phyloP scores from a whole-genome alignment of 2,113 vertebrate species.

The Oryzias curvinotus region DNA sequence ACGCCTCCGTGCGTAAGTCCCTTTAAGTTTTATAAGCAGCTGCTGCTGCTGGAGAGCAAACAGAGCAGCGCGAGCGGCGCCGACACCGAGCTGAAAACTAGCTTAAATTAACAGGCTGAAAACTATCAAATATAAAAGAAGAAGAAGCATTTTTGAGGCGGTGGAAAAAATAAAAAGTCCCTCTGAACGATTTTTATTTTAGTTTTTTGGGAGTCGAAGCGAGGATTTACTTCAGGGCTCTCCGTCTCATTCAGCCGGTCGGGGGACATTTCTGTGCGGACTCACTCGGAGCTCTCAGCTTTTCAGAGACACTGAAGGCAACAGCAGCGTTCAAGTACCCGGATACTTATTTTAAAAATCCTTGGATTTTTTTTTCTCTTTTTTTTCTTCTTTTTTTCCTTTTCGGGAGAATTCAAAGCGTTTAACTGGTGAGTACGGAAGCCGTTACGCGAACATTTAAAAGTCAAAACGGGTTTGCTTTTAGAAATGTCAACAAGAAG shows the following conservation, averaged over 20 bases:
- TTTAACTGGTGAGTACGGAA: constrained; percentile 52
- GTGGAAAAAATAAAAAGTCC: neutral
- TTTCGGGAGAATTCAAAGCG: neutral
- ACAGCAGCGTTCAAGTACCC: neutral
- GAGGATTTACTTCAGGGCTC: constrained; percentile 38
- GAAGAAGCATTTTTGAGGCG: neutral
- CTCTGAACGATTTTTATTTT: neutral
- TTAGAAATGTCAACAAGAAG: neutral
- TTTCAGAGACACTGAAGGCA: constrained; percentile 11
- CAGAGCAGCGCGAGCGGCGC: constrained; percentile 16
- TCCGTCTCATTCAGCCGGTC: constrained; percentile 29
- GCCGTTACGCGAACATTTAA: constrained; percentile 2
- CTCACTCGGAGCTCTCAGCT: constrained; percentile 22
- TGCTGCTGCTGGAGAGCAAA: constrained; percentile 17
- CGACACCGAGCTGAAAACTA: constrained; percentile 24
- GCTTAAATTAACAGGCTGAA: neutral
- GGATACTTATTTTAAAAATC: constrained; percentile 5
- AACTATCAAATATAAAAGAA: neutral
- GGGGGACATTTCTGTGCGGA: constrained; percentile 39
- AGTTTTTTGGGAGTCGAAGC: constrained; percentile 26
- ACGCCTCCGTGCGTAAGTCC: constrained; percentile 45
- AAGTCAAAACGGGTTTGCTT: constrained; percentile 34
- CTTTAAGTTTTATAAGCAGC: constrained; percentile 70
- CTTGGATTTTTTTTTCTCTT: neutral
- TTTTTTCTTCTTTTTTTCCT: neutral